phyloP scores from a whole-genome alignment of 1,140 invertebrate genomes.

The Sinella curviseta region DNA sequence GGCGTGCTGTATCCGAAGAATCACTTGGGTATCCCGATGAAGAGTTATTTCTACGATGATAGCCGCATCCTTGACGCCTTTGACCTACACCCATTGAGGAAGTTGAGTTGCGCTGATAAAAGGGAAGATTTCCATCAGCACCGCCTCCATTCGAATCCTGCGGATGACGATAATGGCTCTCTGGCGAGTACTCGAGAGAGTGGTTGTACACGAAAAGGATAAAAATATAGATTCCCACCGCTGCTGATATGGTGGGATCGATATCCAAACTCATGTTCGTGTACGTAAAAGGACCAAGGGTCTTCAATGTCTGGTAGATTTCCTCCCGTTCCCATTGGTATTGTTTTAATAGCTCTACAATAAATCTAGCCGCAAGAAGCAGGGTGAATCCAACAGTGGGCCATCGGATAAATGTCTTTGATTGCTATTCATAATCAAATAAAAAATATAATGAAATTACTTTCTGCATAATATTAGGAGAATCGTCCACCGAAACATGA shows the following conservation, averaged over 20 bases:
- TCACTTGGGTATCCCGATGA: background rate
- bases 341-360: conserved; percentile 21
- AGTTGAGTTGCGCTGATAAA: background rate
- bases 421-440: background rate
- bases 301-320: background rate
- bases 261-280: conserved; percentile 14
- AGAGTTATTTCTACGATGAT: conserved; percentile 3
- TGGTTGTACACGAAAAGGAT: conserved; percentile 27
- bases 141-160: background rate
- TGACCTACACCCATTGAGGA: background rate
- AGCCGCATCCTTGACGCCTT: background rate
- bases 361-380: conserved; percentile 7
- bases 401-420: conserved; percentile 27
- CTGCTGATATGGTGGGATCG: conserved; percentile 9
- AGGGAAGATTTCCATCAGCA: background rate
- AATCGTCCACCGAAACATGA: too few species aligned
- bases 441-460: background rate
- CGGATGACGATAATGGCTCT: background rate
- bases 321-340: conserved; percentile 8
- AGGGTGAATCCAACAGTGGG: conserved; percentile 19
- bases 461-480: background rate
- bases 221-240: conserved; percentile 27
- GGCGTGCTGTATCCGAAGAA: conserved; percentile 15
- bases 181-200: conserved; percentile 21
- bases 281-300: conserved; percentile 10